Percentiles rank a stretch among this genome's conserved stretches.
phyloP scores from a whole-genome alignment of 2,797 vertebrate genomes.

The Smutsia gigantea region DNA sequence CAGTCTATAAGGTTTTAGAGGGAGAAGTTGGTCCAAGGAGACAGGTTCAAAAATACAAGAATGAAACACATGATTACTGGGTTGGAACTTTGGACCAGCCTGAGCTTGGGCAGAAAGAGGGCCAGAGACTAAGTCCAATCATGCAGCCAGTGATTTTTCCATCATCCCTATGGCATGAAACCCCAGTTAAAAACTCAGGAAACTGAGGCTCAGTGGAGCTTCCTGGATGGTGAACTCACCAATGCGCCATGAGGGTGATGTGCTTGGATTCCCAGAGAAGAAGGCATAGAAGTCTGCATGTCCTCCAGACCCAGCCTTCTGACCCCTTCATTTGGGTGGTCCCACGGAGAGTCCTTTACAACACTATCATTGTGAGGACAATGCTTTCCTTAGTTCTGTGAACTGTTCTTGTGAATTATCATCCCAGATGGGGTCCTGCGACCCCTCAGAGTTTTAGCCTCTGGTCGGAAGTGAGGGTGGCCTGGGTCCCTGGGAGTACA shows the following conservation, averaged over 20 bases:
- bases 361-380: fast-evolving
- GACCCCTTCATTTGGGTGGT: not conserved
- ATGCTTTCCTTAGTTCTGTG: not conserved
- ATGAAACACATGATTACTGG: too few relatives aligned
- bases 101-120: not conserved
- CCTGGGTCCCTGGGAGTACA: fast-evolving
- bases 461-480: fast-evolving
- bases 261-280: not conserved
- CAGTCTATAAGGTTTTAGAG: not conserved
- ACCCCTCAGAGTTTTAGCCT: not conserved
- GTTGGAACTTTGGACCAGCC: too few relatives aligned
- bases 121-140: not conserved
- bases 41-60: not conserved
- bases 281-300: not conserved
- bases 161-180: not conserved
- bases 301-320: too few relatives aligned
- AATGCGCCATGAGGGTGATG: too few relatives aligned
- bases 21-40: not conserved
- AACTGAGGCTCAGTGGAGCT: not conserved
- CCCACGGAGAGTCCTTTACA: not conserved
- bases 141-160: not conserved
- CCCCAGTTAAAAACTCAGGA: not conserved
- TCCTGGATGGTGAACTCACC: too few relatives aligned
- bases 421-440: not conserved
- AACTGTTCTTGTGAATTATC: not conserved